A percentile compares a stretch with the other conserved stretches of the same genome.
phyloP scores from a whole-genome alignment of 1,140 invertebrate genomes.

The Ooceraea biroi region DNA sequence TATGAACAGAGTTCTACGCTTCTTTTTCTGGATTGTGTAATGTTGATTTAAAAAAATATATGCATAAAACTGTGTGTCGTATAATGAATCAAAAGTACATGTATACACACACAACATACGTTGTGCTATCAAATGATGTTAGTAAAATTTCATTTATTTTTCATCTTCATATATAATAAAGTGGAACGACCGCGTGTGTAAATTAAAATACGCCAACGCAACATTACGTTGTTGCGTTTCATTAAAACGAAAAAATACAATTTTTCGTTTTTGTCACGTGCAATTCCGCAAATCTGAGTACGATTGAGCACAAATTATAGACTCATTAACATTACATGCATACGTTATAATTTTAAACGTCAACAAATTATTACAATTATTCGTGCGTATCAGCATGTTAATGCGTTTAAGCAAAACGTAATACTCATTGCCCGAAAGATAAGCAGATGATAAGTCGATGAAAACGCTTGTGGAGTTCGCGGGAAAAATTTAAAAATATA shows the following conservation, averaged over 20 bases:
- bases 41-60: slow-evolving; percentile 33
- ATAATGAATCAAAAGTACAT: slow-evolving; percentile 21
- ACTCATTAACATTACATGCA: neutral
- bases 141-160: slow-evolving; percentile 51
- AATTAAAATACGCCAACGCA: slow-evolving; percentile 36
- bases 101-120: too few species aligned
- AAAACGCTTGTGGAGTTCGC: neutral
- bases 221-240: slow-evolving; percentile 37
- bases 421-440: neutral
- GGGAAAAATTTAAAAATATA: too few species aligned
- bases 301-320: slow-evolving; percentile 21
- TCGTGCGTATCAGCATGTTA: too few species aligned
- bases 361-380: slow-evolving; percentile 5
- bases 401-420: neutral
- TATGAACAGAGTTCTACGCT: neutral
- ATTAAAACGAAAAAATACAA: slow-evolving; percentile 54
- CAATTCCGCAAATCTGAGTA: slow-evolving; percentile 28
- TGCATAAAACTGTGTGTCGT: neutral
- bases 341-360: neutral
- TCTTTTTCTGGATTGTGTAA: neutral
- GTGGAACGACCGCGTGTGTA: slow-evolving; percentile 19
- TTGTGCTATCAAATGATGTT: slow-evolving; percentile 37
- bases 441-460: neutral
- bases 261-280: slow-evolving; percentile 36
- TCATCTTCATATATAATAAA: slow-evolving; percentile 50